Percentiles rank a stretch among this genome's conserved stretches.
phyloP scores from a whole-genome alignment of 2,888 invertebrate species.

The Drosophila vallismaia region DNA sequence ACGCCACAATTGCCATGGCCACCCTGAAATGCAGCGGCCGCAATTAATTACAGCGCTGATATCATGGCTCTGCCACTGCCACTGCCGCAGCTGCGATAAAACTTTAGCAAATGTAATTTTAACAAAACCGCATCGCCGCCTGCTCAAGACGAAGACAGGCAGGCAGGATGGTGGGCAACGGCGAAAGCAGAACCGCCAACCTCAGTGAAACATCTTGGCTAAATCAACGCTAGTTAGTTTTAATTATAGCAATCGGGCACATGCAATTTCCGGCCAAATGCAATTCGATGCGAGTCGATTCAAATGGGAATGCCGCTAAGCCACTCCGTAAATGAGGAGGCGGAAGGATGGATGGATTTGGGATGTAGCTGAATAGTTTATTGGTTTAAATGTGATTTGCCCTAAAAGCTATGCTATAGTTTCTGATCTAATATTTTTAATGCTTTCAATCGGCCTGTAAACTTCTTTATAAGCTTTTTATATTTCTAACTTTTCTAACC shows the following conservation, averaged over 20 bases:
- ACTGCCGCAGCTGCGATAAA: conserved; percentile 71
- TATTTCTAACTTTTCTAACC: neutral
- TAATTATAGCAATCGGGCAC: conserved; percentile 80
- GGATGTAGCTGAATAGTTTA: neutral
- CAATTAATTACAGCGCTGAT: conserved; percentile 77
- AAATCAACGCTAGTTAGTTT: conserved; percentile 76
- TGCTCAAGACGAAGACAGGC: conserved; percentile 69
- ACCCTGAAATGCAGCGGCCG: conserved; percentile 78
- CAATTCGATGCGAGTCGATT: conserved; percentile 36
- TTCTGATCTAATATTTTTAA: too few species aligned
- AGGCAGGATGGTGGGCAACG: neutral
- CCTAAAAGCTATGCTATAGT: neutral
- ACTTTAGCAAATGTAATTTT: conserved; percentile 80
- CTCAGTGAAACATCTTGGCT: conserved; percentile 54
- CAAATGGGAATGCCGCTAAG: conserved; percentile 20
- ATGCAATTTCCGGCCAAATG: conserved; percentile 75
- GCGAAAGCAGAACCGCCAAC: conserved; percentile 30
- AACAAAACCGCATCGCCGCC: conserved; percentile 79
- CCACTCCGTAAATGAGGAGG: conserved; percentile 12
- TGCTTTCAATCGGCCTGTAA: too few species aligned
- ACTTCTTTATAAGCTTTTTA: too few species aligned
- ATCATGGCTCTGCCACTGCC: conserved; percentile 60
- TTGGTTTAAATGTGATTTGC: conserved; percentile 3
- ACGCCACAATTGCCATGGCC: conserved; percentile 79
- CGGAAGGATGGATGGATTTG: conserved; percentile 2